These are phyloP conservation scores for Dicentrarchus labrax DNA, from an alignment of 2,113 vertebrate genomes.

Conservation along the genomic window DNA sequence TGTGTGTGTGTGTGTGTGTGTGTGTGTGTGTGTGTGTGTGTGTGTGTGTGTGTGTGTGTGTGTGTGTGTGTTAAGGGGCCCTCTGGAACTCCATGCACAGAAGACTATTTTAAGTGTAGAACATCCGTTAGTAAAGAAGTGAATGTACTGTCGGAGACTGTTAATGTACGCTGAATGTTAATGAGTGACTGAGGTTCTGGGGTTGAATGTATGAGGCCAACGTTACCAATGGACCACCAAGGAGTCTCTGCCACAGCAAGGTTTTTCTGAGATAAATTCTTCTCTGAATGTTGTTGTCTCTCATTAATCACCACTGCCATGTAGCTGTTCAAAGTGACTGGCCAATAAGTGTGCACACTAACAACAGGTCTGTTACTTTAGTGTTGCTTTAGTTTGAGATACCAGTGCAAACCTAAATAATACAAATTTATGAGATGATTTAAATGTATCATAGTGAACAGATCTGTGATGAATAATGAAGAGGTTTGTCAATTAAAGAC, in stretches of 20 bases:
- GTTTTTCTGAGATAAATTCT: neutral
- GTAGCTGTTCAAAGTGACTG: neutral
- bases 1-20: neutral
- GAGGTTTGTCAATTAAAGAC: too few relatives aligned
- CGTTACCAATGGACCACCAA: neutral
- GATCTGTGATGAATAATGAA: too few relatives aligned
- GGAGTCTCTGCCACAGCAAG: neutral
- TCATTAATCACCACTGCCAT: neutral
- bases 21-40: too few relatives aligned
- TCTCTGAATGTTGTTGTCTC: neutral
- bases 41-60: neutral
- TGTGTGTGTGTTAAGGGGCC: neutral
- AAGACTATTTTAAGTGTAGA: neutral
- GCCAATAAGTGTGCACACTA: neutral
- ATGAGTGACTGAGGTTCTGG: constrained; percentile 1
- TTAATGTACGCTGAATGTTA: constrained; percentile 28
- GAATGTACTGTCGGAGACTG: neutral
- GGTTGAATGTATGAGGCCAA: neutral
- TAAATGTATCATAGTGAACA: too few relatives aligned
- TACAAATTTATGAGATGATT: too few relatives aligned
- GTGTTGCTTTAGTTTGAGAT: neutral
- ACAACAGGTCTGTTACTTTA: neutral
- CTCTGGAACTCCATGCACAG: neutral
- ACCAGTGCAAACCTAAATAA: neutral
- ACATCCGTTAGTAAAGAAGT: neutral